Conservation (phyloP, 2,888 invertebrate genomes). For the Habroteleia sp. region DNA sequence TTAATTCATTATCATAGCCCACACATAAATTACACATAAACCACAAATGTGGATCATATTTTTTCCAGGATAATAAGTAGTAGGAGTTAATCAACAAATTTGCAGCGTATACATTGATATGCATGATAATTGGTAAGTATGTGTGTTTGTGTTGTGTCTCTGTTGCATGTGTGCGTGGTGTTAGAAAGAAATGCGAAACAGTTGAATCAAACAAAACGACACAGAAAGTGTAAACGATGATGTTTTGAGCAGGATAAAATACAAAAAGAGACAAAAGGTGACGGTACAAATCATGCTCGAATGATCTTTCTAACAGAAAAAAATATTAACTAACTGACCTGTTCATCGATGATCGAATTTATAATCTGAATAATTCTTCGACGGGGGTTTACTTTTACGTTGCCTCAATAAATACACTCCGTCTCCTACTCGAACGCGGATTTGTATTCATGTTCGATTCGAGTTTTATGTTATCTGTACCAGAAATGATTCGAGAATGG, state of each 20-base stretch:
- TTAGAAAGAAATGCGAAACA: conserved; percentile 23
- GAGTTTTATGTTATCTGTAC: conserved; percentile 3
- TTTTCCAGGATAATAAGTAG: too few relatives aligned
- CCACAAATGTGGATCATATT: too few relatives aligned
- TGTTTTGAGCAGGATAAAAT: conserved; percentile 28
- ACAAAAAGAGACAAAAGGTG: conserved; percentile 31
- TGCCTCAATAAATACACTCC: conserved; percentile 10
- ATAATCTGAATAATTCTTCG: conserved; percentile 39
- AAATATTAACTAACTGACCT: conserved; percentile 59
- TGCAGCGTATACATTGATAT: conserved; percentile 2
- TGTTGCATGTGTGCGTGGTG: background rate
- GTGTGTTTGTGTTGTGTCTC: conserved; percentile 2
- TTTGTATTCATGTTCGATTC: conserved; percentile 6
- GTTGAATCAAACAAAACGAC: conserved; percentile 16
- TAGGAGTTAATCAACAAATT: conserved; percentile 11
- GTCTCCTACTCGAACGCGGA: conserved; percentile 1
- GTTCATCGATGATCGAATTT: conserved; percentile 41
- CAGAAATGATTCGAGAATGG: conserved; percentile 7
- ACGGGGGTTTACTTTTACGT: conserved; percentile 29
- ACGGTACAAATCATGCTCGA: conserved; percentile 55
- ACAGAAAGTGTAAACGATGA: conserved; percentile 27
- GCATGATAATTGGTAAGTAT: background rate
- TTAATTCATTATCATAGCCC: too few relatives aligned
- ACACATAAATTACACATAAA: too few relatives aligned
- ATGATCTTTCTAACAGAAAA: conserved; percentile 49